Percentiles rank a stretch among this genome's conserved stretches.
These are phyloP conservation scores for Polyploca ridens DNA, from an alignment of 2,888 invertebrate species.

Conservation along the genomic window DNA sequence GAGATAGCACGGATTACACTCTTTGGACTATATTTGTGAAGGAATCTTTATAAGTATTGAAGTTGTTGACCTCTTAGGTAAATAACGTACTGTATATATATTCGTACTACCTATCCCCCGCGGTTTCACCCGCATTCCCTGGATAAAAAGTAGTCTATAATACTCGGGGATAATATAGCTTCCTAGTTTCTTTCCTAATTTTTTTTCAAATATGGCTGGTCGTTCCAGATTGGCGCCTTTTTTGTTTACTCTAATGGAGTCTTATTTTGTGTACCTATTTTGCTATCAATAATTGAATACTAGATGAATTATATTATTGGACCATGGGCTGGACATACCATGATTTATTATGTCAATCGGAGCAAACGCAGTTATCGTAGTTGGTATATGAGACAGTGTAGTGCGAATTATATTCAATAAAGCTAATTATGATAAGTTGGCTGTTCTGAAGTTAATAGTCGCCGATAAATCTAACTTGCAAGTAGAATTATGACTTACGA, in stretches of 20 bases:
- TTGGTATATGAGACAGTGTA: neutral
- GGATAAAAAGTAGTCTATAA: neutral
- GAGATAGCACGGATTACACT: neutral
- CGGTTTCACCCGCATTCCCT: no score
- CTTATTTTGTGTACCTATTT: no score
- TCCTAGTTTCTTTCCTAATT: no score
- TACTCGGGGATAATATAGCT: no score
- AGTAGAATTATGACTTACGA: neutral
- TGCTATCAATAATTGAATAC: neutral
- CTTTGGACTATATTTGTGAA: neutral
- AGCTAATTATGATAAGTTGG: neutral
- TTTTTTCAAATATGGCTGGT: no score
- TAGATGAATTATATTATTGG: neutral
- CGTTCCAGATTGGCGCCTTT: no score
- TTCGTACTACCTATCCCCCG: no score
- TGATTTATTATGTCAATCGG: neutral
- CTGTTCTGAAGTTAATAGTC: conserved; percentile 15
- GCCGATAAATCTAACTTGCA: neutral
- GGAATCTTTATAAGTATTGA: no score
- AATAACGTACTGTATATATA: no score
- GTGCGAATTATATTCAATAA: conserved; percentile 1
- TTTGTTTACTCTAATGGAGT: no score
- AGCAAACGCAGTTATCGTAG: neutral
- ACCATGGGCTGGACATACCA: neutral
- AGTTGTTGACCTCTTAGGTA: no score